Percentiles rank a stretch among this genome's conserved stretches.
phyloP scores from a whole-genome alignment of 2,888 invertebrate species.

The Crocallis elinguaria region DNA sequence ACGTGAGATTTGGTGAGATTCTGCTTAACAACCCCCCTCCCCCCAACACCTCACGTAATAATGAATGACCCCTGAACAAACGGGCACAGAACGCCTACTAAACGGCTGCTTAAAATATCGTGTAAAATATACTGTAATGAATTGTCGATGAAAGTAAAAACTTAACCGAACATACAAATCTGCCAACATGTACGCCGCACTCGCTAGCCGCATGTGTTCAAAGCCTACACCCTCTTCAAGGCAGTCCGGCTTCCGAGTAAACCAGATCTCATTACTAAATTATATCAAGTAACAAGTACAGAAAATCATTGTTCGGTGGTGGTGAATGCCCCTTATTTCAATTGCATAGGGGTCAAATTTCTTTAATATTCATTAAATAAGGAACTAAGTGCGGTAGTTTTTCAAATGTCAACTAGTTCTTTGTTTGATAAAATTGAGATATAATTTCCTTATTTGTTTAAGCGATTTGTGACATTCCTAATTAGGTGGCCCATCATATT shows the following conservation, averaged over 20 bases:
- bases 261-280: constrained; percentile 18
- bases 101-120: too few relatives aligned
- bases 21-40: too few relatives aligned
- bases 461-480: not conserved
- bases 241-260: constrained; percentile 53
- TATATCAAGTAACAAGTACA: constrained; percentile 35
- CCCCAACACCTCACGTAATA: too few relatives aligned
- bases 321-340: constrained; percentile 23
- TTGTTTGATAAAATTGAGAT: not conserved
- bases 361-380: constrained; percentile 4
- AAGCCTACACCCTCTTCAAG: constrained; percentile 79
- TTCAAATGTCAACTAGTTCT: constrained; percentile 21
- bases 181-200: constrained; percentile 16
- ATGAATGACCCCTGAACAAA: too few relatives aligned
- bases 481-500: too few relatives aligned
- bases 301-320: too few relatives aligned
- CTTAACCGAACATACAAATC: constrained; percentile 10
- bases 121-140: too few relatives aligned
- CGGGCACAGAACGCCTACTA: too few relatives aligned
- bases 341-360: constrained; percentile 18
- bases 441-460: constrained; percentile 10
- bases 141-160: too few relatives aligned
- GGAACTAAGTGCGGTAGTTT: constrained; percentile 1
- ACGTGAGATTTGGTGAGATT: too few relatives aligned
- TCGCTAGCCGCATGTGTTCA: constrained; percentile 37